Evolutionary conservation across 2,113 vertebrate species (phyloP), one percentile per base, ranked within the genome.

Genomic region (Ammodytes marinus): DNA sequence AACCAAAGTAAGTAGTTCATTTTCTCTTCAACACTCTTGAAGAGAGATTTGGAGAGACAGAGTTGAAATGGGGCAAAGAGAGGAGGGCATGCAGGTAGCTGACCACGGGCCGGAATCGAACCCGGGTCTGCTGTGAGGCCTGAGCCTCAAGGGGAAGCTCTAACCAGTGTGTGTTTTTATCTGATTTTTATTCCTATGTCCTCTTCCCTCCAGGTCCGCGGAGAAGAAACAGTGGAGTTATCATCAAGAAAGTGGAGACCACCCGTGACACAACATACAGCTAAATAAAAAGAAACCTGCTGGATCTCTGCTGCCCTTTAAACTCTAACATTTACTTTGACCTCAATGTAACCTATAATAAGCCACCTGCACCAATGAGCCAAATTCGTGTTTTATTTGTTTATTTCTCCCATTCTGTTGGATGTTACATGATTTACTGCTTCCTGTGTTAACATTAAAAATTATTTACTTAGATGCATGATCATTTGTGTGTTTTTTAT

Each of bases 231-330:
- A 27, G 37, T 3, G 58, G 82, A 6, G 2, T 94, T 47, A 5
- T 91, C 69, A 90, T 94, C 80, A 94, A 94, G 77, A 86, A 64
- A 11, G 78, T 79, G 54, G 87, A 93, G 79, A 90, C 79, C 12
- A 90, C 79, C 12, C 19, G 47, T 0, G 17, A 86, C 47, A 79
- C 1, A 37, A 43, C 3, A 15, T 84, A 73, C 71, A 83, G 1
- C 52, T 84, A 54, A 74, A 37, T 14, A 35, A 58, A 47, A 76
- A 69, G 60, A 65, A 65, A 69, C 15, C 67, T 54, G 37, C 19
- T 35, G 11, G 8, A 68, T 43, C 8, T 5, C 54, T 19, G 2
- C 15, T 4, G 8, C 1, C 6, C 19, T 60, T 50, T 37, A 50
- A 27, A 64, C 4, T 60, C 3, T 10, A 43, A 17, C 15, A n/a